Conservation (phyloP, 2,888 invertebrate species). For the Philaethria dido region DNA sequence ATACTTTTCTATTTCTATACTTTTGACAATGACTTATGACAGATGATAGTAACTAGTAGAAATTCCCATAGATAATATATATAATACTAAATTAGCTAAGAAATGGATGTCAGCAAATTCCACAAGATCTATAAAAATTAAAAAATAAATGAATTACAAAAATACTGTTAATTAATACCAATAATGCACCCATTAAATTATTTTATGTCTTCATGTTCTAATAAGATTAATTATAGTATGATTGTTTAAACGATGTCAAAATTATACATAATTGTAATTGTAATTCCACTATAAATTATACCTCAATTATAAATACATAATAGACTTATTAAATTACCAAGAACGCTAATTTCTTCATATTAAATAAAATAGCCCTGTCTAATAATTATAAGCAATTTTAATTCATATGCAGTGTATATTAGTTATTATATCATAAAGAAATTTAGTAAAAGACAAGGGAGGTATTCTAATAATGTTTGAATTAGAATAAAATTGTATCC, state of each 20-base stretch:
- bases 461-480: background rate
- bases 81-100: background rate
- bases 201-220: too few relatives aligned
- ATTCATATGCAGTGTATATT: background rate
- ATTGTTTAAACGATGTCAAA: too few relatives aligned
- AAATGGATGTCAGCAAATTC: background rate
- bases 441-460: background rate
- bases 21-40: constrained; percentile 9
- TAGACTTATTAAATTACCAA: background rate
- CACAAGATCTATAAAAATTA: too few relatives aligned
- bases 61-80: background rate
- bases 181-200: too few relatives aligned
- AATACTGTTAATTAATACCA: too few relatives aligned
- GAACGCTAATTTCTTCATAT: background rate
- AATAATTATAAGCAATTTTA: background rate
- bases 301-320: background rate
- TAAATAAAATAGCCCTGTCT: background rate
- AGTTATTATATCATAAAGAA: constrained; percentile 1
- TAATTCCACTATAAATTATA: background rate
- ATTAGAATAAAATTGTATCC: background rate
- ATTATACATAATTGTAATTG: background rate
- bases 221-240: too few relatives aligned
- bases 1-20: background rate
- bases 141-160: too few relatives aligned
- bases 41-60: background rate